Percentiles rank a stretch among this genome's conserved stretches.
Evolutionary conservation across 2,888 invertebrate genomes (phyloP).

Genomic region (Coronaproctus castanopsis): DNA sequence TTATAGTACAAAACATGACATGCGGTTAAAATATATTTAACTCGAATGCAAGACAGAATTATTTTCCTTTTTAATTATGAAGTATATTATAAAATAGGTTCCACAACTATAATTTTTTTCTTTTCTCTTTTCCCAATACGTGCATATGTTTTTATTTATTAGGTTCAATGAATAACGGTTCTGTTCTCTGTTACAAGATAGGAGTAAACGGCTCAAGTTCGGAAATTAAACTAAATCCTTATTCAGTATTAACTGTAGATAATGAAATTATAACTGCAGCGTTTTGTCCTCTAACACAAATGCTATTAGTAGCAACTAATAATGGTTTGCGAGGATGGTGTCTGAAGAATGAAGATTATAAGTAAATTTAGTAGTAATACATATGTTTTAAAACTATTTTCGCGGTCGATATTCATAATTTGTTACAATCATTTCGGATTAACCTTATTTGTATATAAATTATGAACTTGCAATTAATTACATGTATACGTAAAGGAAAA

Average conservation of each 20-base stretch:
- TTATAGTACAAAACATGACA: too few species aligned
- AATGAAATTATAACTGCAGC: conserved; percentile 18
- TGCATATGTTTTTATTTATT: neutral
- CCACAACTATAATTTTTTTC: too few species aligned
- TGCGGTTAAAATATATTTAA: too few species aligned
- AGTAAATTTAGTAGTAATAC: conserved; percentile 6
- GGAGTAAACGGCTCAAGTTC: conserved; percentile 14
- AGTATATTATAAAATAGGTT: too few species aligned
- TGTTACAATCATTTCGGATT: too few species aligned
- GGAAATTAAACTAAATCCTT: conserved; percentile 11
- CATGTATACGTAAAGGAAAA: too few species aligned
- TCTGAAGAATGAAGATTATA: neutral
- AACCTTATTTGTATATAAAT: too few species aligned
- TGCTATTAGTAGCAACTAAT: conserved; percentile 18
- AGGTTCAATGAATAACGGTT: conserved; percentile 21
- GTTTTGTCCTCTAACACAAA: conserved; percentile 16
- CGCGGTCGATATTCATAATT: too few species aligned
- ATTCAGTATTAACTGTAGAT: conserved; percentile 14
- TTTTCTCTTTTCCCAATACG: neutral
- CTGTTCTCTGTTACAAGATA: conserved; percentile 17
- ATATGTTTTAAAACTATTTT: too few species aligned
- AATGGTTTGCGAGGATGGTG: conserved; percentile 12
- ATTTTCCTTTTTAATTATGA: too few species aligned
- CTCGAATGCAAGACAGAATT: too few species aligned
- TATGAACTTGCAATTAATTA: too few species aligned